These are phyloP conservation scores for Neoscelio sp. DNA, from an alignment of 2,888 invertebrate species.

Conservation along the genomic window DNA sequence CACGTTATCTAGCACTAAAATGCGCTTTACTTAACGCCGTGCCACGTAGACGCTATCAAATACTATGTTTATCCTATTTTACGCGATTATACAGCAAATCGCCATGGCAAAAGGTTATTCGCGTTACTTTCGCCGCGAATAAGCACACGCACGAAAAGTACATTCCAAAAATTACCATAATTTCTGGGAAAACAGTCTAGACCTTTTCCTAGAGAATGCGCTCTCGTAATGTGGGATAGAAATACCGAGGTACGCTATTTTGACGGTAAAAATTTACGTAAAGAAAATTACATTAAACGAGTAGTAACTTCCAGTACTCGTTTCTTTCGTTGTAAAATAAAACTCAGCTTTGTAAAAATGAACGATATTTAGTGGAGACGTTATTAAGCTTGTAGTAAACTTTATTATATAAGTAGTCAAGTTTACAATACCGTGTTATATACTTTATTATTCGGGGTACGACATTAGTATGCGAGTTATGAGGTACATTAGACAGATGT, in stretches of 20 bases:
- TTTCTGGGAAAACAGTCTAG: conserved; percentile 9
- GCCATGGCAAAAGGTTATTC: conserved; percentile 32
- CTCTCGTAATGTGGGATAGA: too few species aligned
- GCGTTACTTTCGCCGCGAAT: conserved; percentile 27
- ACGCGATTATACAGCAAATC: conserved; percentile 37
- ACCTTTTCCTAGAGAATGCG: conserved; percentile 1
- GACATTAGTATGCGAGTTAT: background rate
- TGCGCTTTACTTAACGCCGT: conserved; percentile 61
- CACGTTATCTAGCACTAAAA: conserved; percentile 60
- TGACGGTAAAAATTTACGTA: too few species aligned
- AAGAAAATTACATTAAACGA: too few species aligned
- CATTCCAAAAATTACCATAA: conserved; percentile 45
- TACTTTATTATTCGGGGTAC: conserved; percentile 26
- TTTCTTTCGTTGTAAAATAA: too few species aligned
- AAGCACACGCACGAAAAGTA: too few species aligned
- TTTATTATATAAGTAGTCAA: conserved; percentile 15
- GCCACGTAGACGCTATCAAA: conserved; percentile 14
- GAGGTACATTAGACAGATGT: too few species aligned
- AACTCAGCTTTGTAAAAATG: conserved; percentile 10
- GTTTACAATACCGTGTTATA: conserved; percentile 16
- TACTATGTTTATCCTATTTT: conserved; percentile 63
- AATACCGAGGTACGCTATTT: too few species aligned
- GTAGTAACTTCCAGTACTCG: too few species aligned
- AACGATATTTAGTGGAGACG: conserved; percentile 11
- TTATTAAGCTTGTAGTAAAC: conserved; percentile 18